These are phyloP conservation scores for Phalera bucephala DNA, from an alignment of 2,888 invertebrate species.

Conservation along the genomic window DNA sequence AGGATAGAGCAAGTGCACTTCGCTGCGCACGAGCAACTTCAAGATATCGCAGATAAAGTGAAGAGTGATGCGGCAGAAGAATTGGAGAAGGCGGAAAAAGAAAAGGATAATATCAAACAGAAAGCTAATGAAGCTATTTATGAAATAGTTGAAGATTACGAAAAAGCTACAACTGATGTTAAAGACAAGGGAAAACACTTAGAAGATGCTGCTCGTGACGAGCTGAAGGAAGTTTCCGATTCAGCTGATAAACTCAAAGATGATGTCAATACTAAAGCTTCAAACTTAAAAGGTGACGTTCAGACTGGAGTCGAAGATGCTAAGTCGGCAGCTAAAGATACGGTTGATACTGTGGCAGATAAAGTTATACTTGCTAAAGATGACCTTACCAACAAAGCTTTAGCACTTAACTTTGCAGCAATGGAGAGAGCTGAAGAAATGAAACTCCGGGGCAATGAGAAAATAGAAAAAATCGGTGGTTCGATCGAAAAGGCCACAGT, in stretches of 20 bases:
- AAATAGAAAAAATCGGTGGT: constrained; percentile 49
- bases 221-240: constrained; percentile 46
- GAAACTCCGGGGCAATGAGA: constrained; percentile 48
- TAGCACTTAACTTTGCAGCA: constrained; percentile 63
- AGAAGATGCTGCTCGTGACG: constrained; percentile 41
- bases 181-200: constrained; percentile 44
- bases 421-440: constrained; percentile 64
- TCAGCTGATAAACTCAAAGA: constrained; percentile 46
- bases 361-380: constrained; percentile 54
- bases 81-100: constrained; percentile 57
- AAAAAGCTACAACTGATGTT: constrained; percentile 44
- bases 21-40: constrained; percentile 61
- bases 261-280: constrained; percentile 39
- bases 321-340: constrained; percentile 48
- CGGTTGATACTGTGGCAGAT: constrained; percentile 59
- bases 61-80: constrained; percentile 52
- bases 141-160: constrained; percentile 47
- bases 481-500: constrained; percentile 48
- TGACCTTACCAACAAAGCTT: constrained; percentile 61
- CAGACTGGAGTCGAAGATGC: constrained; percentile 44
- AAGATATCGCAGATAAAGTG: constrained; percentile 51
- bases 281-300: constrained; percentile 45
- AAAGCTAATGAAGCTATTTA: constrained; percentile 49
- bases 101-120: constrained; percentile 62
- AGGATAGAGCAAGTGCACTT: constrained; percentile 73